Evolutionary conservation across 1,140 invertebrate species (phyloP).

Genomic region (Lepidurus packardi): DNA sequence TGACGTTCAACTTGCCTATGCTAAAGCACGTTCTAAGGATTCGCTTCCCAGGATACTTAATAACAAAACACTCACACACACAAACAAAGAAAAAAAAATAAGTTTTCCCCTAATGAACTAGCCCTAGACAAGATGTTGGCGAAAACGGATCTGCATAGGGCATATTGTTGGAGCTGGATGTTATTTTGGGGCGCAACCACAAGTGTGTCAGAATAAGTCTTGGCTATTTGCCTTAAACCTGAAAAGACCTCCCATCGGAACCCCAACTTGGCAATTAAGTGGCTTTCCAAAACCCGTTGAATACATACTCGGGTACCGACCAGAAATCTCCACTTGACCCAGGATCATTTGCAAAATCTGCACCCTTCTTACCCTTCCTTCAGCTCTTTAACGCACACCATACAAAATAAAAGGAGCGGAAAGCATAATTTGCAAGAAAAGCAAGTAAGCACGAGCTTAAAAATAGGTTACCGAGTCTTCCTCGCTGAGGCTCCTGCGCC

Average conservation of each 20-base stretch:
- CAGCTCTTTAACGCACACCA: background rate
- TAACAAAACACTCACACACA: conserved; percentile 8
- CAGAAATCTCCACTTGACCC: too few relatives aligned
- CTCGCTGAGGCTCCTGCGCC: background rate
- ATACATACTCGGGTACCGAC: background rate
- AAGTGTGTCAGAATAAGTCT: conserved; percentile 19
- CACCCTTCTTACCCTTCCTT: conserved; percentile 1
- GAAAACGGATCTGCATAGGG: background rate
- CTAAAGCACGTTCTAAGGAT: background rate
- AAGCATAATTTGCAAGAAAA: background rate
- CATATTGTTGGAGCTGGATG: conserved; percentile 2
- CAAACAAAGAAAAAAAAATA: background rate
- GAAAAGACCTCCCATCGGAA: background rate
- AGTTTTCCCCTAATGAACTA: conserved; percentile 1
- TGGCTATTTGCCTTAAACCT: conserved; percentile 6
- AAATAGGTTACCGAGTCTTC: background rate
- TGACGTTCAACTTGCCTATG: background rate
- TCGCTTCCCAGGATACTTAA: background rate
- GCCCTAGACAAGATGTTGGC: background rate
- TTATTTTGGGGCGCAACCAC: conserved; percentile 21
- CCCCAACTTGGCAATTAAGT: background rate
- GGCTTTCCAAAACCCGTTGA: background rate
- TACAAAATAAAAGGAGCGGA: background rate
- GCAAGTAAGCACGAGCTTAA: background rate
- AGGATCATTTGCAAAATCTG: background rate